Evolutionary conservation across 64 coral and sea anemone species (phyloP).

Genomic region (Pachyseris speciosa): DNA sequence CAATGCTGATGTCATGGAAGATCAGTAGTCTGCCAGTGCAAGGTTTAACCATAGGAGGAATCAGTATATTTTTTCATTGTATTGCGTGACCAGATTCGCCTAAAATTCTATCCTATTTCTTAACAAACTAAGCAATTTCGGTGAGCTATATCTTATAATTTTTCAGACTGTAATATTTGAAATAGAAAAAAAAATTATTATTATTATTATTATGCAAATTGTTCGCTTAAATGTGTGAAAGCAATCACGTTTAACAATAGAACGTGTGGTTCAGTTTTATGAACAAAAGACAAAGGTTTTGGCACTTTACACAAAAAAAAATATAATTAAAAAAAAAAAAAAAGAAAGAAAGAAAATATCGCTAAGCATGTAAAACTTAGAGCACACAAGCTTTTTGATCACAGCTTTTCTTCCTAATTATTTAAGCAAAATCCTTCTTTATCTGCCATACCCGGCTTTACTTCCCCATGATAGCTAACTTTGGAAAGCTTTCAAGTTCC

Average conservation of each 20-base stretch:
- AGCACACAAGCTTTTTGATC: no score
- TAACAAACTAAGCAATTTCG: background rate
- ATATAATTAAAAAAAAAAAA: background rate
- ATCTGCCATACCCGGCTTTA: no score
- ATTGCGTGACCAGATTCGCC: no score
- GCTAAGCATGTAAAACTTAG: no score
- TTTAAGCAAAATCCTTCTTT: no score
- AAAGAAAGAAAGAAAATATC: background rate
- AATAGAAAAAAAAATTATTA: no score
- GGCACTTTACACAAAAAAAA: background rate
- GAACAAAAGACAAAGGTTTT: background rate
- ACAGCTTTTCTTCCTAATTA: no score
- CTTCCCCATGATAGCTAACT: no score
- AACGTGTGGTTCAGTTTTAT: background rate
- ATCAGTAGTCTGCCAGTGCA: no score
- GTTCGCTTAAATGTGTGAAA: background rate
- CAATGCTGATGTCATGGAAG: background rate
- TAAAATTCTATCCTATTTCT: background rate
- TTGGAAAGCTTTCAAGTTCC: no score
- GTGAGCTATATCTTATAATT: no score
- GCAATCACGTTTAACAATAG: background rate
- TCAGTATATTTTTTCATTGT: background rate
- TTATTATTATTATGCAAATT: constrained; percentile 42
- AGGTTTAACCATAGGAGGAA: background rate
- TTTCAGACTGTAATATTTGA: no score